Conservation (phyloP, 1,140 invertebrate species). For the Olivierus martensii region DNA sequence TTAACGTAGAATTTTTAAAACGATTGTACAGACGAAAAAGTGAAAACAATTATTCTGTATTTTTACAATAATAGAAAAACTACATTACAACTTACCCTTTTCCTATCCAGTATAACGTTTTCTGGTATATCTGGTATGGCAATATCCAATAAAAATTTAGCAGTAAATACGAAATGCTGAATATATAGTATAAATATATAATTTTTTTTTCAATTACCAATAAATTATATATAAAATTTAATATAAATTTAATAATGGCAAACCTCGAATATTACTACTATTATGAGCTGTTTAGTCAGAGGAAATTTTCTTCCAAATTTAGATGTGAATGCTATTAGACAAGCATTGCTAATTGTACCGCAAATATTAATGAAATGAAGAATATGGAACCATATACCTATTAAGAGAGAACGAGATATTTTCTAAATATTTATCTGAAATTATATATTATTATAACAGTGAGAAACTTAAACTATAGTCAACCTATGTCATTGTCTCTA, state of each 20-base stretch:
- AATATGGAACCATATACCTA: conserved; percentile 34
- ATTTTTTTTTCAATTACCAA: no score
- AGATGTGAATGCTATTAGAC: conserved; percentile 35
- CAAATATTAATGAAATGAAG: conserved; percentile 31
- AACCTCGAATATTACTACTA: conserved; percentile 34
- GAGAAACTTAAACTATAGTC: no score
- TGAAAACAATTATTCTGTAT: no score
- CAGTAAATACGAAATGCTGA: conserved; percentile 33
- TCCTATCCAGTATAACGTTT: conserved; percentile 23
- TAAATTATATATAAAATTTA: no score
- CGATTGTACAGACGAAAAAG: no score
- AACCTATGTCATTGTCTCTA: conserved; percentile 35
- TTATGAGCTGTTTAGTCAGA: conserved; percentile 15
- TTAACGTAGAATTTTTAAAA: no score
- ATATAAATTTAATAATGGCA: no score
- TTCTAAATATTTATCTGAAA: no score
- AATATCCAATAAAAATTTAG: conserved; percentile 30
- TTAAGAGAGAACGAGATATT: conserved; percentile 3
- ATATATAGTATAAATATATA: background rate
- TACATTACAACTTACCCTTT: conserved; percentile 25
- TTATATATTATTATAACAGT: no score
- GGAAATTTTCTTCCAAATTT: conserved; percentile 22
- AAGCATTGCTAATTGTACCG: conserved; percentile 34
- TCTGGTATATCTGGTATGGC: conserved; percentile 31
- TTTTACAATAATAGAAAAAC: no score